Evolutionary conservation across 1,140 invertebrate genomes (phyloP).

Genomic region (Bombyx mori): DNA sequence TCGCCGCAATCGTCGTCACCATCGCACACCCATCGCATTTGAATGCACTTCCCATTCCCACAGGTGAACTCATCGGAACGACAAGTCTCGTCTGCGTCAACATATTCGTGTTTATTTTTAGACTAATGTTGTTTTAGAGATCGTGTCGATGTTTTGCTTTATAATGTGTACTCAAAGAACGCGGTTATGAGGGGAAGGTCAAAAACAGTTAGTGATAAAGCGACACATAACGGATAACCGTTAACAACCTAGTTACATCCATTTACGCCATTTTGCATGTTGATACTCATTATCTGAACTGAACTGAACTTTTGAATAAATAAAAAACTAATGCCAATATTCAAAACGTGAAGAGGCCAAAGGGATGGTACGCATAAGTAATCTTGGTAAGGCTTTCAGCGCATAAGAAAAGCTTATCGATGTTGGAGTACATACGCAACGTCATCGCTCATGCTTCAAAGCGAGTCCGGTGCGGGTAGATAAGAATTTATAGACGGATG

Average conservation of each 20-base stretch:
- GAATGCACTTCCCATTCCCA: slow-evolving; percentile 89
- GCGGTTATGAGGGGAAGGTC: no score
- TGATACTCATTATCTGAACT: neutral
- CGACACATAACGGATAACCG: no score
- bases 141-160: slow-evolving; percentile 1
- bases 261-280: neutral
- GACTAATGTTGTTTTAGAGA: neutral
- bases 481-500: slow-evolving; percentile 56
- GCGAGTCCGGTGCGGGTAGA: slow-evolving; percentile 34
- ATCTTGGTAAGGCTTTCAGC: slow-evolving; percentile 21
- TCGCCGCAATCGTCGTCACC: slow-evolving; percentile 90
- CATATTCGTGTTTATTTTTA: neutral
- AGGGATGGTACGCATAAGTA: slow-evolving; percentile 7
- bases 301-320: no score
- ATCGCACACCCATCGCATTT: slow-evolving; percentile 90
- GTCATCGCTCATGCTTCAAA: slow-evolving; percentile 41
- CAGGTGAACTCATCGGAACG: slow-evolving; percentile 92
- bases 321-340: neutral
- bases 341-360: neutral
- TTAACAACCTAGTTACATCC: no score
- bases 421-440: slow-evolving; percentile 34
- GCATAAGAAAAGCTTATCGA: slow-evolving; percentile 24
- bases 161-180: no score
- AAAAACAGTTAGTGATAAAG: no score
- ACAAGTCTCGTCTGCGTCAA: slow-evolving; percentile 82